Base-by-base conservation (phyloP, 92 coral and sea anemone species). In the Zoanthus sociatus region DNA sequence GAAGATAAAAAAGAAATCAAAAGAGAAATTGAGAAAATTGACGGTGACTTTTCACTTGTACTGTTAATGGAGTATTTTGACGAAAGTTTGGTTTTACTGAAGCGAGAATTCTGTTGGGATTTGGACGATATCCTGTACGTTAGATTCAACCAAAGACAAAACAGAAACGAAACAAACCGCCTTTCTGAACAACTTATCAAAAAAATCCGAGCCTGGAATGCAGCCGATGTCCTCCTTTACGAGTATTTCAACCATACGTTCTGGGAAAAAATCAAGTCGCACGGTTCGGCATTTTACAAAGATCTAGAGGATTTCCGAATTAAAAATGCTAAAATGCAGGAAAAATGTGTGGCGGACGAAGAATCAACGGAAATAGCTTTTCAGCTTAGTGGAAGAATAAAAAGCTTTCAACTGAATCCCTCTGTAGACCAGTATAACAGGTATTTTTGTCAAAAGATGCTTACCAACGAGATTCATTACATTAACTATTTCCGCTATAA, bases 21-120 rank as follows among this genome's bases (percentile, higher is more conserved):
- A 48, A 32, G 87, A 32, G 97, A 90, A 30, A 93, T 97, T 2
- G 18, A 53, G 33, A 89, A 84, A 42, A n/a, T 93, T 53, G 97
- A 92, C 55, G 71, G 66, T 13, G 98, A 97, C 30, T 97, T 97
- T 76, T 86, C 92, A 31, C 79, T 97, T 68, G 99, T 97, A 16
- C 63, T 97, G 51, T 92, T 97, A 17, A 97, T 93, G 97, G 99
- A 97, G 26, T 95, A 97, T 86, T 97, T 95, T 77, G 99, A 97
- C 74, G 99, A 97, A 74, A 97, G 99, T 84, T 86, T 97, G 50
- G 91, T 97, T 17, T 88, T 97, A 33, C 88, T 97, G 48, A 95
- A 97, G 78, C 86, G 98, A 47, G 97, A 94, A 53, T 90, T 97
- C 47, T 97, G 99, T 60, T 97, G 99, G 99, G 91, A 95, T 32